These are phyloP conservation scores for Theristicus caerulescens DNA, from an alignment of 2,113 vertebrate species.

Conservation along the genomic window DNA sequence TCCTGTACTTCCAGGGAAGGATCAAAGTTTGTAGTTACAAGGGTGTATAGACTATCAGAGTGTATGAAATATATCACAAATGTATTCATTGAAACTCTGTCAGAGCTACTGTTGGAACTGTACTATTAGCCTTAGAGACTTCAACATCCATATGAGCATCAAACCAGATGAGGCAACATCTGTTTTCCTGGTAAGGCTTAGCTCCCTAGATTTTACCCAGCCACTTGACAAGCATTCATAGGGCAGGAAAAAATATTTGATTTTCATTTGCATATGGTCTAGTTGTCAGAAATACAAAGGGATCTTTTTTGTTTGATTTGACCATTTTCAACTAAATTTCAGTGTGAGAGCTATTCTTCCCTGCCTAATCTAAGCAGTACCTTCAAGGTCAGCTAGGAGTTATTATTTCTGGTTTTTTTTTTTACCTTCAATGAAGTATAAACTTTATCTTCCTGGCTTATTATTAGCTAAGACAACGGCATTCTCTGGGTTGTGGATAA, in stretches of 20 bases:
- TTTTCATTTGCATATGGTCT: constrained; percentile 42
- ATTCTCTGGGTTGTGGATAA: constrained; percentile 17
- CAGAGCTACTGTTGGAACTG: constrained; percentile 69
- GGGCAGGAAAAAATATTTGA: constrained; percentile 35
- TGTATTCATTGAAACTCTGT: constrained; percentile 65
- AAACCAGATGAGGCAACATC: constrained; percentile 67
- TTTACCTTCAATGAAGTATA: neutral
- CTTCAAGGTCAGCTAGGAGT: neutral
- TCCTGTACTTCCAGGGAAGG: constrained; percentile 64
- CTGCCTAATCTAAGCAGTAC: neutral
- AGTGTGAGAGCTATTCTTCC: neutral
- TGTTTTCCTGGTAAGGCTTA: constrained; percentile 52
- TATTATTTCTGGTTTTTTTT: neutral
- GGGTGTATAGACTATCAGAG: constrained; percentile 53
- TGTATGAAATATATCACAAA: constrained; percentile 66
- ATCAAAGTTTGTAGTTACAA: constrained; percentile 70
- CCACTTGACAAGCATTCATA: neutral
- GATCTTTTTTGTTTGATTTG: neutral
- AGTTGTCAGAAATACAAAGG: constrained; percentile 17
- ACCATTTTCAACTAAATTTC: neutral
- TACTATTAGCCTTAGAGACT: constrained; percentile 66
- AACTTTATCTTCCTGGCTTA: neutral
- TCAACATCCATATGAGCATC: constrained; percentile 50
- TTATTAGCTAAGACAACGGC: neutral
- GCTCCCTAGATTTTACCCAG: constrained; percentile 45